Percentiles rank a stretch among this genome's conserved stretches.
phyloP scores from a whole-genome alignment of 2,888 invertebrate species.

The Syritta pipiens region DNA sequence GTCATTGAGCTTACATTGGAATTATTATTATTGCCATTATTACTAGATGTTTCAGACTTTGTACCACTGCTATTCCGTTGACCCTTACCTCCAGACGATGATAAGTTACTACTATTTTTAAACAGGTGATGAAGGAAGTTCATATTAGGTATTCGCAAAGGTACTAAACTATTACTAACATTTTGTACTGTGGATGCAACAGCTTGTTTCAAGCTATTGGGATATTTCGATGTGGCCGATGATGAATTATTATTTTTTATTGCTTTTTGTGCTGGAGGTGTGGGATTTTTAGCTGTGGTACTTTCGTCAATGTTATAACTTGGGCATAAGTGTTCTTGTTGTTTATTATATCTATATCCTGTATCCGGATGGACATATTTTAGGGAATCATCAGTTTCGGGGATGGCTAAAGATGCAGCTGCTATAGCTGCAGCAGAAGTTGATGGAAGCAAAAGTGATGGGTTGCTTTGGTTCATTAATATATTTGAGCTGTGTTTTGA shows the following conservation, averaged over 20 bases:
- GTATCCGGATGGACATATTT: constrained; percentile 47
- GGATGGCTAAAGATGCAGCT: constrained; percentile 48
- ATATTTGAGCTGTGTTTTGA: constrained; percentile 72
- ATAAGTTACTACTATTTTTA: constrained; percentile 70
- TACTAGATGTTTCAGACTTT: constrained; percentile 46
- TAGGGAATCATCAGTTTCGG: constrained; percentile 36
- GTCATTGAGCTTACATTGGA: constrained; percentile 1
- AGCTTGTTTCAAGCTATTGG: constrained; percentile 73
- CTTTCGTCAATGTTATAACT: constrained; percentile 38
- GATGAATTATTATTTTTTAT: constrained; percentile 71
- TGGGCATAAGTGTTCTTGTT: constrained; percentile 37
- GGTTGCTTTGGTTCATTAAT: constrained; percentile 71
- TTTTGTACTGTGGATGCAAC: constrained; percentile 74
- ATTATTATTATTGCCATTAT: constrained; percentile 52
- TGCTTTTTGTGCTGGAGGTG: constrained; percentile 26
- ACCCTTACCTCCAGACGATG: constrained; percentile 28
- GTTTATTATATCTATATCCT: constrained; percentile 30
- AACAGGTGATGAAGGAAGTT: constrained; percentile 72
- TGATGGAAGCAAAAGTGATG: constrained; percentile 73
- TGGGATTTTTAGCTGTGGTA: not conserved
- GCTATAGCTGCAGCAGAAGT: constrained; percentile 72
- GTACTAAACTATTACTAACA: constrained; percentile 72
- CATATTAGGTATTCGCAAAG: constrained; percentile 72
- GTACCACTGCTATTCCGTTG: constrained; percentile 22
- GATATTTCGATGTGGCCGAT: constrained; percentile 75